Base-by-base conservation (phyloP, 92 coral and sea anemone species). In the Epizoanthus illoricatus region DNA sequence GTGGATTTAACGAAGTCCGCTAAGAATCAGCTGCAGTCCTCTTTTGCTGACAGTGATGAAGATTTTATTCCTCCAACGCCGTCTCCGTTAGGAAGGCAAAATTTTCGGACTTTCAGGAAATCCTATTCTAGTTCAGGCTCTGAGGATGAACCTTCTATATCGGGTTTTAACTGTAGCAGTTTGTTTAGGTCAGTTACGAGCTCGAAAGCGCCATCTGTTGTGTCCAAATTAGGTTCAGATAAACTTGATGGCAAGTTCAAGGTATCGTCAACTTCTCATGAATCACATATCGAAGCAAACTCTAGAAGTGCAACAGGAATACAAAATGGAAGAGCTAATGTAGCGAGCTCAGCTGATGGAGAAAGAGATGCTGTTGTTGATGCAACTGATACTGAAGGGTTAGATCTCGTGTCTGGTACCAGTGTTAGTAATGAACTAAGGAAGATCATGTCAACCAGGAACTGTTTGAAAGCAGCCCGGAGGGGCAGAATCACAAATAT, bases 51-150 rank as follows among this genome's bases (percentile, higher is more conserved):
- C 17, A 62, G 69, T n/a, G 92, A 93, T 68, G 94, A 90, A 39
- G 97, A 93, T 45, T 66, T 89, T 23, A 91, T 93, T 76, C 94
- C 97, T 4, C 97, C 94, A 2, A 93, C 94, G 4, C 94, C 97
- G 8, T 91, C 92, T 2, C 97, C 97, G 17, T 84, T 8, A 1
- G 86, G 91, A 19, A 71, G 80, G 7, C 88, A 84, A 66, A 86
- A 85, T 65, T 75, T 93, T 39, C 54, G 19, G 33, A 42, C 65
- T 20, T 66, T 84, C 18, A 65, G 61, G 73, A 57, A 49, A 12
- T 12, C 57, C 5, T 23, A 24, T 7, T 73, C 81, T 19, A 55
- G 69, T 66, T 55, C 60, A 8, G 78, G 82, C 5, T 78, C 82
- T 21, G 82, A 78, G 8, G 82, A 78, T 78, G 82, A 78, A 15